Evolutionary conservation across 1,140 invertebrate species (phyloP).

Genomic region (Conopomorpha cramerella): DNA sequence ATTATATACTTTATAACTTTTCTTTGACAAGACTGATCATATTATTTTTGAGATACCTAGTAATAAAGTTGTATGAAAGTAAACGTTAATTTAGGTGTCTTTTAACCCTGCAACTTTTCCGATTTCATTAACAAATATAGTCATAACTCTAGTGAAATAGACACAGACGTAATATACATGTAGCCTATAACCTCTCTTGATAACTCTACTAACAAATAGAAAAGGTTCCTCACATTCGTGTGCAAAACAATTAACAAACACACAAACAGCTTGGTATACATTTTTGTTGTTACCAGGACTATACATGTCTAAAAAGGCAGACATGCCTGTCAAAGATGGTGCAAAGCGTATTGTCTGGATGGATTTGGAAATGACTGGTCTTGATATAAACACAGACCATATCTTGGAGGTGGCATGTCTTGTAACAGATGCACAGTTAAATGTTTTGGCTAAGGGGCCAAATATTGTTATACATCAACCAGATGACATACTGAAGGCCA

Average conservation of each 20-base stretch:
- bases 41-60: too few relatives aligned
- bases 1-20: too few relatives aligned
- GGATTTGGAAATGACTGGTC: conserved; percentile 74
- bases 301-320: too few relatives aligned
- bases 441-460: conserved; percentile 78
- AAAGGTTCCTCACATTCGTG: neutral
- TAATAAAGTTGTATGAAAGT: too few relatives aligned
- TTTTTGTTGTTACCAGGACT: too few relatives aligned
- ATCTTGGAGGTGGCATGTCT: conserved; percentile 90
- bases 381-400: conserved; percentile 76
- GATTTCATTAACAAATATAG: too few relatives aligned
- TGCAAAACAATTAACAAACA: neutral
- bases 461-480: conserved; percentile 83
- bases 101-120: too few relatives aligned
- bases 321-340: conserved; percentile 11
- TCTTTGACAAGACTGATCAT: too few relatives aligned
- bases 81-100: too few relatives aligned
- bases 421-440: conserved; percentile 81
- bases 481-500: conserved; percentile 71
- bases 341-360: conserved; percentile 59
- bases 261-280: neutral
- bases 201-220: neutral
- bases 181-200: too few relatives aligned
- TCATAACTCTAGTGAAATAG: neutral
- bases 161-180: too few relatives aligned